Base-by-base conservation (phyloP, 2,797 vertebrate genomes). In the Odontamblyopus rebecca region DNA sequence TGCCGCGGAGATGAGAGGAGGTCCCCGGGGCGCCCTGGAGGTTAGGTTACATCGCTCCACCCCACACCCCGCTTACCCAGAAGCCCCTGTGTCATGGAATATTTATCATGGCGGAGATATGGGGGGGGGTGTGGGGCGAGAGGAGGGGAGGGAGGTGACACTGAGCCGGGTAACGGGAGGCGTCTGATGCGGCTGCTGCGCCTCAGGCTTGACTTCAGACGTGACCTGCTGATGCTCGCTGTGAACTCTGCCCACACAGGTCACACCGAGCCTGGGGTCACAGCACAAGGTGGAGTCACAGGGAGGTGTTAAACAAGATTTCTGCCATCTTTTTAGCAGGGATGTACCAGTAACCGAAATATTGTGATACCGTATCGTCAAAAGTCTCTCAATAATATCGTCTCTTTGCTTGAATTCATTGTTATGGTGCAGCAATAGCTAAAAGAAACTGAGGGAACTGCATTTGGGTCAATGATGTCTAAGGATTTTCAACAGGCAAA, bases 61-160 rank as follows among this genome's bases (percentile, higher is more conserved):
- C 51, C 35, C 8, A 19, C 12, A 18, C 16, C 29, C 5, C 2
- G 2, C 27, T 23, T 32, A 32, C 59, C 60, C 60, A 61, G 13
- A 61, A 61, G 60, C 60, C 60, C 60, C 8, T 18, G 15, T 61
- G 60, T 61, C 60, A 61, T 61, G 30, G 27, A 61, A 61, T 61
- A 61, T 61, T 61, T 6, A 61, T 61, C 29, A 32, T 19, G 60
- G 30, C 6, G 60, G 60, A 18, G 57, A 13, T 29, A 13, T 18
- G 60, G 30, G 60, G 30, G 60, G 57, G 44, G 12, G 44, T 16
- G 11, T 44, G 41, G 41, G 41, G 11, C 3, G 60, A 8, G 26
- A 23, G 23, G 23, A 23, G 23, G 23, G 1, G 5, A 2, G 6
- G 60, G 29, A 29, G 60, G 1, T 61, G 60, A 59, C 26, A 15